Evolutionary conservation across 1,140 invertebrate genomes (phyloP), one percentile per base, ranked within the genome.

Genomic region (Solenopsis fugax): DNA sequence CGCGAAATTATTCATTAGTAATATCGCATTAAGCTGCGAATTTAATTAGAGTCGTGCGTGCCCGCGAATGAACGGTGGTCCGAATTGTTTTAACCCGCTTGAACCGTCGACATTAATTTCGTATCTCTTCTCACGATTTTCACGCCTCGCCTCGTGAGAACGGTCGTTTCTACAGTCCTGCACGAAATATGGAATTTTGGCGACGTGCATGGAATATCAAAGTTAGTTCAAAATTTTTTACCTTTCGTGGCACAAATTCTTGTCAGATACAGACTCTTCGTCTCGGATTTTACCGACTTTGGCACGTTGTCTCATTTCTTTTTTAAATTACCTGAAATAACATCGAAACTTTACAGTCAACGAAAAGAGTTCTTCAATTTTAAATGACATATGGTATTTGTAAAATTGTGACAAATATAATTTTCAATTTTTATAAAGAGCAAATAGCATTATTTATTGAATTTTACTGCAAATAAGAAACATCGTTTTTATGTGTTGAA

Each of bases 1-100:
- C 77, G 77, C 34, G 48, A 29, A 56, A 81, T 81, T 81, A 71
- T 71, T 67, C 65, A 81, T 81, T 69, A 56, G 78, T 41, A 81
- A 81, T 81, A 71, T 29, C 21, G 34, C 50, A 71, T 71, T 81
- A 71, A 45, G 21, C 64, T 41, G 64, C 16, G 48, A 81, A 71
- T 81, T 81, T 71, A 81, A 81, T 81, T 81, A 81, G 64, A 81
- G 16, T 12, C 48, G 18, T 21, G 60, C 13, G 12, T 71, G 50
- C 5, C 6, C n/a, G 50, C 5, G 62, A 37, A 41, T 37, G 54
- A 37, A 45, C 45, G 24, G 18, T 67, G 45, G 48, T n/a, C n/a
- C 50, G 21, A 81, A 41, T 81, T 48, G 3, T 69, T 69, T 54
- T 56, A 81, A 54, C 10, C 16, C 21, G 10, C 16, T 78, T 50